Evolutionary conservation across 2,888 invertebrate genomes (phyloP), one percentile per base, ranked within the genome.

Genomic region (Apamea monoglypha): DNA sequence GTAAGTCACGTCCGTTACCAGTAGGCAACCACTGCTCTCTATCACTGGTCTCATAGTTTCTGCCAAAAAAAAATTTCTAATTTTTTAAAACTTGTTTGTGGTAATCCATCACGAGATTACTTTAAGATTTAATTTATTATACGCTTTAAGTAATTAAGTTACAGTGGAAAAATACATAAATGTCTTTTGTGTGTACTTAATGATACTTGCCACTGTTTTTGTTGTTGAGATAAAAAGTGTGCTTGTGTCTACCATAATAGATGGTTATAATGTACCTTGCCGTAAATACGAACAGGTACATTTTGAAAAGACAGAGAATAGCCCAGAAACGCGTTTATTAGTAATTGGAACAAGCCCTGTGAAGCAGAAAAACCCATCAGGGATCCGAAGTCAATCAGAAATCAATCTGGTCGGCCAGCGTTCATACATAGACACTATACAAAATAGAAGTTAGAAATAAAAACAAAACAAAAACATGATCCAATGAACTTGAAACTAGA

Each of bases 401-500:
- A 84, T 80, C 85, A 61, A 81, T 84, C 70, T 67, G 59, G n/a
- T 25, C 8, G n/a, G 68, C 61, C 10, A 36, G 44, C 29, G n/a
- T 69, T 36, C 29, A 59, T 16, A 63, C 29, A 63, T 50, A 67
- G 10, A 71, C 40, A 66, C 4, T 8, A 47, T 50, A 32, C 6
- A 63, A 47, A 69, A 66, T 36, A 56, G 40, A 68, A 66, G 25
- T 44, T 29, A 10, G 16, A n/a, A 66, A 67, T 25, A 75, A 64
- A 47, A 82, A 47, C 7, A 47, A 66, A 66, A 71, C 25, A 4
- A 63, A 40, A 69, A 29, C 72, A 61, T 77, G 18, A 71, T 74
- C 40, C n/a, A 74, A 50, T 88, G 63, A 86, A 73, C 86, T 82
- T 74, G 74, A 50, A 73, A 59, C 73, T 80, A 88, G 87, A 87